These are phyloP conservation scores for Poecilia picta DNA, from an alignment of 2,797 vertebrate genomes.

Conservation along the genomic window DNA sequence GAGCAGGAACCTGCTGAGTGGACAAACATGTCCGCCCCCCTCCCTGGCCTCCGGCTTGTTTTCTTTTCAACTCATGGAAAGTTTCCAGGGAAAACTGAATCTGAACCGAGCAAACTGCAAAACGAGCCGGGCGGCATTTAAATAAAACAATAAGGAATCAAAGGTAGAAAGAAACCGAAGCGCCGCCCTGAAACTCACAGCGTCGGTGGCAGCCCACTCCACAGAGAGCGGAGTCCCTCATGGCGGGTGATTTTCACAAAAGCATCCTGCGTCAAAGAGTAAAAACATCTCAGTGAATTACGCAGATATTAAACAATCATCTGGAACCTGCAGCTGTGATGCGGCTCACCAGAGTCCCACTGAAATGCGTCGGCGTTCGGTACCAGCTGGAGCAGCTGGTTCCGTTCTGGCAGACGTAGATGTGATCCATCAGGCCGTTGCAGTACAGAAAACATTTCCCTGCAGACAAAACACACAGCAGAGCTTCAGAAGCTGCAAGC, in stretches of 20 bases:
- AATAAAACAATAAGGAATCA: background rate
- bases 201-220: conserved; percentile 96
- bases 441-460: conserved; percentile 97
- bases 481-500: background rate
- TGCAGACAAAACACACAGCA: conserved; percentile 54
- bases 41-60: background rate
- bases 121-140: background rate
- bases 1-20: background rate
- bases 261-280: conserved; percentile 84
- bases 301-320: background rate
- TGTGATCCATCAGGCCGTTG: conserved; percentile 92
- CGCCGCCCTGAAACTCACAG: conserved; percentile 83
- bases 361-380: conserved; percentile 88
- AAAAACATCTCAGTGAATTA: background rate
- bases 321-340: background rate
- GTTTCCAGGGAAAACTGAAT: background rate
- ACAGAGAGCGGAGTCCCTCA: conserved; percentile 90
- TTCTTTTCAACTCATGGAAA: background rate
- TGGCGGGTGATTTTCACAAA: conserved; percentile 94
- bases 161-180: background rate
- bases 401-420: conserved; percentile 91
- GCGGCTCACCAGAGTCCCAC: conserved; percentile 86
- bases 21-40: background rate
- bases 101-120: background rate
- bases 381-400: conserved; percentile 89